Percentiles rank a stretch among this genome's conserved stretches.
Conservation (phyloP, 2,888 invertebrate genomes). For the Agonopterix subpropinquella region DNA sequence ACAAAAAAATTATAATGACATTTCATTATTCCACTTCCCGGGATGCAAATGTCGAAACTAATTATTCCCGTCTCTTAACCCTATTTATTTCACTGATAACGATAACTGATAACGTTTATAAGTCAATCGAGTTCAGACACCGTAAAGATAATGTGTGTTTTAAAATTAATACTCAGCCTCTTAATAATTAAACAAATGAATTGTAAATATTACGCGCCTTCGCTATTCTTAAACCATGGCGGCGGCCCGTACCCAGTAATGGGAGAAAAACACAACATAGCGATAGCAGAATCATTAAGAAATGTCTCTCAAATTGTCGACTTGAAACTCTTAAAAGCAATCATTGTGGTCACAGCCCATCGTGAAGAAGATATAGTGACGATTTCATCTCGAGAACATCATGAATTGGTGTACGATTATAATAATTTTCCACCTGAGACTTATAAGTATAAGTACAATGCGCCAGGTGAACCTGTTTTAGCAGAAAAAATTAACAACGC, state of each 20-base stretch:
- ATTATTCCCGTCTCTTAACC: too few species aligned
- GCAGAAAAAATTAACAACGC: slow-evolving; percentile 31
- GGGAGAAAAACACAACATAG: slow-evolving; percentile 27
- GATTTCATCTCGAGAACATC: slow-evolving; percentile 29
- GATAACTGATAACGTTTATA: too few species aligned
- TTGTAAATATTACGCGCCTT: slow-evolving; percentile 27
- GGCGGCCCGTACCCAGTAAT: slow-evolving; percentile 36
- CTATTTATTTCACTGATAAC: too few species aligned
- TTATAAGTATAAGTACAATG: slow-evolving; percentile 34
- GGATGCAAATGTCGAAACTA: too few species aligned
- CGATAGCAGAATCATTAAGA: slow-evolving; percentile 27
- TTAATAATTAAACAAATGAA: not conserved
- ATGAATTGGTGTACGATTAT: slow-evolving; percentile 35
- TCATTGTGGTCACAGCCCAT: slow-evolving; percentile 38
- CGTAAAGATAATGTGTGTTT: too few species aligned
- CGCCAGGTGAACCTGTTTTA: slow-evolving; percentile 29
- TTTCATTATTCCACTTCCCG: too few species aligned
- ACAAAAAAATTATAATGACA: too few species aligned
- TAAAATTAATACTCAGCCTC: too few species aligned
- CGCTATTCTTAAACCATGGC: slow-evolving; percentile 41
- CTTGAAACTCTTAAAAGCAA: slow-evolving; percentile 25
- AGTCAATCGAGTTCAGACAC: too few species aligned
- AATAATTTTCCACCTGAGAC: slow-evolving; percentile 35
- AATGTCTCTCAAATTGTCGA: slow-evolving; percentile 28
- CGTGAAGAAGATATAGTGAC: slow-evolving; percentile 34